Conservation (phyloP, 2,113 vertebrate genomes). For the Myotis lucifugus region DNA sequence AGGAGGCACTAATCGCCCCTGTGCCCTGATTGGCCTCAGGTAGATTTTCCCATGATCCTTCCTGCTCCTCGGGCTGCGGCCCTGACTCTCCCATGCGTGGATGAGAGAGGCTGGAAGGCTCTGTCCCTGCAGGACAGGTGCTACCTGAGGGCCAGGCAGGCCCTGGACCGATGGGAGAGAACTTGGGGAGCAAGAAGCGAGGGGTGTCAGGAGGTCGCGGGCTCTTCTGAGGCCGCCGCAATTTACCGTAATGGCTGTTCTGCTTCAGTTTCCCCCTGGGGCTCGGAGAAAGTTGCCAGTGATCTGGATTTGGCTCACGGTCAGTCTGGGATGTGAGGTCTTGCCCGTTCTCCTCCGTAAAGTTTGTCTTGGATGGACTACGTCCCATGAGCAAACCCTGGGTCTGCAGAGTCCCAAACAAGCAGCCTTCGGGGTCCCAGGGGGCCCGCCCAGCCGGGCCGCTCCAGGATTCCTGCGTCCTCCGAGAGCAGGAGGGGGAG, state of each 20-base stretch:
- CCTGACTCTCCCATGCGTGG: neutral
- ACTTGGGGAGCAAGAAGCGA: neutral
- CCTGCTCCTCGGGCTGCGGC: neutral
- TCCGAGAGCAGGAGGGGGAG: neutral
- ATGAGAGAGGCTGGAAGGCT: neutral
- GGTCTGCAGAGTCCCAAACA: slow-evolving; percentile 46
- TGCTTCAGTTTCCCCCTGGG: neutral
- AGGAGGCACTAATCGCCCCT: neutral
- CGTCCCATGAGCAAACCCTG: slow-evolving; percentile 66
- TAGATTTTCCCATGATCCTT: neutral
- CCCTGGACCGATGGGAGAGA: neutral
- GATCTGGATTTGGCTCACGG: slow-evolving; percentile 61
- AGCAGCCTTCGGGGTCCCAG: slow-evolving; percentile 53
- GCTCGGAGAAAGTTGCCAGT: slow-evolving; percentile 28
- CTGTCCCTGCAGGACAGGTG: neutral
- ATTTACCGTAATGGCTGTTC: neutral
- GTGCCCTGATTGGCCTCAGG: too few relatives aligned
- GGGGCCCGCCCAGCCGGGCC: neutral
- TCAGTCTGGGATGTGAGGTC: slow-evolving; percentile 70
- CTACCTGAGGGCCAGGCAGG: neutral
- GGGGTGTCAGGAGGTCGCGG: neutral
- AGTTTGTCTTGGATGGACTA: slow-evolving; percentile 75
- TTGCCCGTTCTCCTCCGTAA: slow-evolving; percentile 61
- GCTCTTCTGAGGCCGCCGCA: slow-evolving; percentile 24
- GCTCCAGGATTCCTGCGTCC: slow-evolving; percentile 37